Percentiles rank a stretch among this genome's conserved stretches.
phyloP scores from a whole-genome alignment of 2,797 vertebrate species.

The Megaceryle alcyon region DNA sequence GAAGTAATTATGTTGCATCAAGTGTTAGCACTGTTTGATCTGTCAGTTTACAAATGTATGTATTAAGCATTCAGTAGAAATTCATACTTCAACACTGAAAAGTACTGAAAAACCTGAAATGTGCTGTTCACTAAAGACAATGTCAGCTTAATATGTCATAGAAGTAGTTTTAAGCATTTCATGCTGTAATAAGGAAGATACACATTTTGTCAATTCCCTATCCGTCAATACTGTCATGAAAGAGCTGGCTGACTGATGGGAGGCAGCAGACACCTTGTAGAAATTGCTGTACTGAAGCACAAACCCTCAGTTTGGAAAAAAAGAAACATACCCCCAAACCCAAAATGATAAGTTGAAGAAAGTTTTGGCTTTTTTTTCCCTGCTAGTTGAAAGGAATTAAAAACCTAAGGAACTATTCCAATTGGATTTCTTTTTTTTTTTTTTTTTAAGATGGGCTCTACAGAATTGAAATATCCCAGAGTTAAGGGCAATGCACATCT shows the following conservation, averaged over 20 bases:
- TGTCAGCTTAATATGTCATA: background rate
- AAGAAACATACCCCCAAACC: background rate
- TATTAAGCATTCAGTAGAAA: background rate
- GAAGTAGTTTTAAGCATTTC: background rate
- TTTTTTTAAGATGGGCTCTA: background rate
- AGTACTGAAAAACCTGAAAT: background rate
- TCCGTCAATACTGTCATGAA: conserved; percentile 1
- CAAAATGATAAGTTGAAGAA: background rate
- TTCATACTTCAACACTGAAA: background rate
- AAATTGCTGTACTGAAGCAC: conserved; percentile 24
- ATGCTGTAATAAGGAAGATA: background rate
- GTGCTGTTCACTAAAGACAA: background rate
- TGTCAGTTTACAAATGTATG: conserved; percentile 18
- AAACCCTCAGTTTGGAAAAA: background rate
- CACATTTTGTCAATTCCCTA: background rate
- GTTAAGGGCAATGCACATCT: background rate
- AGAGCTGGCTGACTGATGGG: conserved; percentile 17
- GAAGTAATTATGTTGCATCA: background rate
- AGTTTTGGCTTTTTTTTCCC: background rate
- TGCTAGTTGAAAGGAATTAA: background rate
- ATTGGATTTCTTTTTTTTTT: background rate
- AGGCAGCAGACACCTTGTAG: conserved; percentile 25
- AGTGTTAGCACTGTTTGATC: background rate
- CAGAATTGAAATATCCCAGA: background rate
- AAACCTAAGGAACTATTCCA: background rate